Evolutionary conservation across 2,797 vertebrate genomes (phyloP).

Genomic region (Neosilurus mollespiculum): DNA sequence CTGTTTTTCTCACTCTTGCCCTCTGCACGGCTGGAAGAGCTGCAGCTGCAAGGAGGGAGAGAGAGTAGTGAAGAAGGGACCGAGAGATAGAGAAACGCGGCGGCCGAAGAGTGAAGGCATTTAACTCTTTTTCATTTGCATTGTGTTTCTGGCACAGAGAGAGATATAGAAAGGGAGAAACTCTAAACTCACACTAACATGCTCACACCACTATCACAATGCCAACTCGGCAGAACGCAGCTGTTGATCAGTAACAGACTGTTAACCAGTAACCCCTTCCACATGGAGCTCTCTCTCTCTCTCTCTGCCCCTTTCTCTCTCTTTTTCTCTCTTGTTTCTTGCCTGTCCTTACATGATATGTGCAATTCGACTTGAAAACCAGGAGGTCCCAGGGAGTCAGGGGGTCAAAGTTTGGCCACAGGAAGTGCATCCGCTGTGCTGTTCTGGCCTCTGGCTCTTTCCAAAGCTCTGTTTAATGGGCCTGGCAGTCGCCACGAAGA

Average conservation of each 20-base stretch:
- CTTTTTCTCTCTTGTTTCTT: background rate
- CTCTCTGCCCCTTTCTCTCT: background rate
- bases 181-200: constrained; percentile 13
- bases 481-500: constrained; percentile 51
- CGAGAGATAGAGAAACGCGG: background rate
- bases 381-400: constrained; percentile 44
- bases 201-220: constrained; percentile 26
- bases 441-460: constrained; percentile 32
- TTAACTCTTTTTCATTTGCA: background rate
- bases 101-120: background rate
- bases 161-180: background rate
- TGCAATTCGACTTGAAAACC: constrained; percentile 29
- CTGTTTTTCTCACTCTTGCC: constrained; percentile 52
- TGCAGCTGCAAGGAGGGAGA: constrained; percentile 45
- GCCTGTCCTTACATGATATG: constrained; percentile 12
- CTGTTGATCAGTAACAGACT: constrained; percentile 47
- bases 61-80: background rate
- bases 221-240: constrained; percentile 41
- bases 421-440: constrained; percentile 54
- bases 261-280: constrained; percentile 51
- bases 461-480: constrained; percentile 52
- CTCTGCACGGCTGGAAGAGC: constrained; percentile 46
- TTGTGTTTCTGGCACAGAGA: background rate
- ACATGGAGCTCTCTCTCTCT: constrained; percentile 21
- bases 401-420: constrained; percentile 54